Percentiles rank a stretch among this genome's conserved stretches.
Conservation (phyloP, 2,797 vertebrate species). For the Mormyrus proboscirostris region DNA sequence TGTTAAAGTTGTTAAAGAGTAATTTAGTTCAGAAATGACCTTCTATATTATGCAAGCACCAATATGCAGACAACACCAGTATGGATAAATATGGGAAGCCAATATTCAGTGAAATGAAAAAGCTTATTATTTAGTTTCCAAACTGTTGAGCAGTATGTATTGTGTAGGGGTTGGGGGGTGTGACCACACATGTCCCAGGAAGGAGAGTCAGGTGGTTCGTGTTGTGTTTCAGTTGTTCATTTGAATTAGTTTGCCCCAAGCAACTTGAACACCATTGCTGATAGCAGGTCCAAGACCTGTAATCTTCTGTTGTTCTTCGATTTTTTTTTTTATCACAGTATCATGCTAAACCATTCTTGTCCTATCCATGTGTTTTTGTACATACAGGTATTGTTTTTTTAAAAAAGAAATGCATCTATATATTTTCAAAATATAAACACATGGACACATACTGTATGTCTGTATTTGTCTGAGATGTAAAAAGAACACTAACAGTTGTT, state of each 20-base stretch:
- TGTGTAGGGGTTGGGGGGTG: neutral
- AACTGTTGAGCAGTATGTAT: neutral
- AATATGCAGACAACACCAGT: neutral
- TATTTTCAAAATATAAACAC: constrained; percentile 22
- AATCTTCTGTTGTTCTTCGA: neutral
- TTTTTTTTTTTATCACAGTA: neutral
- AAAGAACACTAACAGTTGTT: constrained; percentile 22
- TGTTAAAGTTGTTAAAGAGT: constrained; percentile 12
- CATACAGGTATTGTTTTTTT: neutral
- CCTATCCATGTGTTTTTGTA: neutral
- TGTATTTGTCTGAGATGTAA: constrained; percentile 34
- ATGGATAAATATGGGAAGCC: neutral
- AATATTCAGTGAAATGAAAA: neutral
- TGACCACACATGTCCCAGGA: neutral
- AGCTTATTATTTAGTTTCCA: neutral
- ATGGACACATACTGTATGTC: constrained; percentile 25
- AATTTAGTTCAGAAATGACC: constrained; percentile 1
- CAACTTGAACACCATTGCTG: neutral
- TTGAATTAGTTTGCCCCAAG: neutral
- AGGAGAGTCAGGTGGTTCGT: neutral
- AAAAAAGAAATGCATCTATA: neutral
- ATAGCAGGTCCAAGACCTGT: neutral
- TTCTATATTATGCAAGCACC: neutral
- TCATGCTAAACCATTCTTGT: neutral
- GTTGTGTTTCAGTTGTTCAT: neutral